Conservation (phyloP, 2,113 vertebrate species). For the Heloderma charlesbogerti region DNA sequence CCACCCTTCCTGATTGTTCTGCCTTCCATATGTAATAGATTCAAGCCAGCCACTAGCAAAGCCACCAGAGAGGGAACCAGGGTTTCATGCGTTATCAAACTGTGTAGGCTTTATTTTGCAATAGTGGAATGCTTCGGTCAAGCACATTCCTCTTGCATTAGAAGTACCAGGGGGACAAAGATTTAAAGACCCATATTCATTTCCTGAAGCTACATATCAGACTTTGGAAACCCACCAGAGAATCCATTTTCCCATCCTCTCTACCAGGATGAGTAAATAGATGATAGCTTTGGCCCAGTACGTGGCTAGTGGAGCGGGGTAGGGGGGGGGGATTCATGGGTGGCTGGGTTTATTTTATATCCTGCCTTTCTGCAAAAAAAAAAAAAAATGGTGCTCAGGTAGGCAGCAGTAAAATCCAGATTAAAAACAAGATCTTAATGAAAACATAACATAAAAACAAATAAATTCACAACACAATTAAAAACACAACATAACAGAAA, state of each 20-base stretch:
- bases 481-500: too few relatives aligned
- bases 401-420: too few relatives aligned
- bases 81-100: constrained; percentile 34
- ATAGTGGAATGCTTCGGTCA: constrained; percentile 35
- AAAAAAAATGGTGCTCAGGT: too few relatives aligned
- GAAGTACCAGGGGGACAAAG: constrained; percentile 33
- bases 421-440: too few relatives aligned
- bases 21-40: constrained; percentile 2
- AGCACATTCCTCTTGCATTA: background rate
- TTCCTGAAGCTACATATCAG: background rate
- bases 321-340: too few relatives aligned
- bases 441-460: too few relatives aligned
- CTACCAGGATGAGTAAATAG: background rate
- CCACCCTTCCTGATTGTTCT: background rate
- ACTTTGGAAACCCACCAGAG: background rate
- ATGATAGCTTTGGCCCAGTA: too few relatives aligned
- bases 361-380: too few relatives aligned
- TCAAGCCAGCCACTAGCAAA: constrained; percentile 36
- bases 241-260: background rate
- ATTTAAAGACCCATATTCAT: background rate
- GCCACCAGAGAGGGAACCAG: constrained; percentile 14
- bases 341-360: too few relatives aligned
- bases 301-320: too few relatives aligned
- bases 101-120: constrained; percentile 42
- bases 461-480: too few relatives aligned